Percentiles rank a stretch among this genome's conserved stretches.
Conservation (phyloP, 2,797 vertebrate genomes). For the Neoniphon sammara region DNA sequence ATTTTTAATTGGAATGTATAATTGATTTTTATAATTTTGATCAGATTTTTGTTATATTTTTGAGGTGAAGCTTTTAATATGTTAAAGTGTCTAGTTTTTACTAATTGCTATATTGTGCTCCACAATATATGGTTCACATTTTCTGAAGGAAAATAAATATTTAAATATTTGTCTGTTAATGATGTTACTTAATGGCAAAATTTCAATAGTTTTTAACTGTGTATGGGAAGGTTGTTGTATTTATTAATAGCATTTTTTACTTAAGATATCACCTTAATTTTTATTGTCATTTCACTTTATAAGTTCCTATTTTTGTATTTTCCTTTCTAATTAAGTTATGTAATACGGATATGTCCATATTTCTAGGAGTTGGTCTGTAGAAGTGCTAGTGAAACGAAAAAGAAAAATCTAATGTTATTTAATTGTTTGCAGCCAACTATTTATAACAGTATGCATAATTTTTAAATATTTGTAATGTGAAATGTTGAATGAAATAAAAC, state of each 20-base stretch:
- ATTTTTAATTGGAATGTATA: slow-evolving; percentile 99
- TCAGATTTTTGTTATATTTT: slow-evolving; percentile 99
- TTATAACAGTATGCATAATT: slow-evolving; percentile 99
- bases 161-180: slow-evolving; percentile 99
- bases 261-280: slow-evolving; percentile 99
- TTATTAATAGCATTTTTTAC: slow-evolving; percentile 99
- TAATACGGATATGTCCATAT: slow-evolving; percentile 99
- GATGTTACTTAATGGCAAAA: slow-evolving; percentile 99
- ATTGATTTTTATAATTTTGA: slow-evolving; percentile 99
- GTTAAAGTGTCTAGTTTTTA: slow-evolving; percentile 99
- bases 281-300: slow-evolving; percentile 99
- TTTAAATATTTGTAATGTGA: slow-evolving; percentile 99
- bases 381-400: slow-evolving; percentile 99
- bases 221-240: slow-evolving; percentile 99
- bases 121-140: slow-evolving; percentile 99
- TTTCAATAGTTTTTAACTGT: slow-evolving; percentile 99
- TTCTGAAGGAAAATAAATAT: slow-evolving; percentile 99
- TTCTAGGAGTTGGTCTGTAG: slow-evolving; percentile 99
- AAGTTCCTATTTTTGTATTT: slow-evolving; percentile 99
- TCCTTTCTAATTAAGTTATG: slow-evolving; percentile 99
- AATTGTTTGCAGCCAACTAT: slow-evolving; percentile 99
- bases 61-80: slow-evolving; percentile 99
- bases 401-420: slow-evolving; percentile 99
- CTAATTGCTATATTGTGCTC: slow-evolving; percentile 99
- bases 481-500: slow-evolving; percentile 99